phyloP scores from a whole-genome alignment of 2,113 vertebrate species.

The Dipodomys merriami region DNA sequence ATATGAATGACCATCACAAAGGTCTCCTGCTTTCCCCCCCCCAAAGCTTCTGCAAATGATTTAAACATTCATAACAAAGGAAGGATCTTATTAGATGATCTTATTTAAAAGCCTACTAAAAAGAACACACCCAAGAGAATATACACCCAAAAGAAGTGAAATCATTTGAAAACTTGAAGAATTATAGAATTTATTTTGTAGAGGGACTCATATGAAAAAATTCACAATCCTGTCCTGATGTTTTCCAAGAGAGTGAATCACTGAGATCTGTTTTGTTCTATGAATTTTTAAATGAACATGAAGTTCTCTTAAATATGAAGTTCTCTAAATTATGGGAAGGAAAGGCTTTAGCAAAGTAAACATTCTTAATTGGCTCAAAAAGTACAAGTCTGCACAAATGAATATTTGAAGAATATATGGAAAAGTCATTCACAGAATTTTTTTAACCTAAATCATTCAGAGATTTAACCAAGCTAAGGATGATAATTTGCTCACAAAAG shows the following conservation, averaged over 20 bases:
- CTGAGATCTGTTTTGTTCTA: neutral
- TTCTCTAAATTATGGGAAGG: constrained; percentile 42
- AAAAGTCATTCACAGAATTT: neutral
- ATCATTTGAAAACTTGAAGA: neutral
- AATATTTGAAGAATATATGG: constrained; percentile 12
- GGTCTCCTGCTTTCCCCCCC: rapidly evolving
- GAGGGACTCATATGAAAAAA: neutral
- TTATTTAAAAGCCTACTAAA: neutral
- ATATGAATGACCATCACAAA: neutral
- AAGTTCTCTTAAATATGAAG: neutral
- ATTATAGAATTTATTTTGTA: neutral
- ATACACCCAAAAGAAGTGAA: neutral
- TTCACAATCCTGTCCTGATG: neutral
- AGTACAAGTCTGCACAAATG: neutral
- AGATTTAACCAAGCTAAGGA: neutral
- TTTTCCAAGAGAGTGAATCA: constrained; percentile 14
- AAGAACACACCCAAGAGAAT: neutral
- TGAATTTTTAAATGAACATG: constrained; percentile 17
- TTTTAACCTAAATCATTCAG: neutral
- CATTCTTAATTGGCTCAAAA: constrained; percentile 2
- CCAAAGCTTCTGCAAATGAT: constrained; percentile 1
- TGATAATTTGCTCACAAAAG: neutral
- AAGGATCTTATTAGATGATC: neutral
- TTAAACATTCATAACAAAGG: neutral
- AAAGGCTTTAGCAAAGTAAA: constrained; percentile 1